Evolutionary conservation across 1,140 invertebrate genomes (phyloP).

Genomic region (Pinna nobilis): DNA sequence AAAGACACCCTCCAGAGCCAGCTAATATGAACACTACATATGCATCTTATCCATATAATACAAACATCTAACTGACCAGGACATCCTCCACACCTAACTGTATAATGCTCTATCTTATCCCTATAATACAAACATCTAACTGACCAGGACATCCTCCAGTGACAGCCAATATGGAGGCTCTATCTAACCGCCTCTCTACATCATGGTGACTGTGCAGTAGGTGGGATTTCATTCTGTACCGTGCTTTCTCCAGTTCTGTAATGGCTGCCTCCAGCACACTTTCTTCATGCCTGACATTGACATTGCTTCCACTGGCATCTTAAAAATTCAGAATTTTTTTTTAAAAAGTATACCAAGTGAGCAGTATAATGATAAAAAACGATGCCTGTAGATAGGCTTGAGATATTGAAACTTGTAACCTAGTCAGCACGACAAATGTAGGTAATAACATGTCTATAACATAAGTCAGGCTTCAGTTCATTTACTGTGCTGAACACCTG

Average conservation of each 20-base stretch:
- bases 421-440: too few species aligned
- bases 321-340: too few species aligned
- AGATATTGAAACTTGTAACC: too few species aligned
- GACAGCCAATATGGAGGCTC: slow-evolving; percentile 62
- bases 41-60: background rate
- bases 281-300: slow-evolving; percentile 64
- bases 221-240: slow-evolving; percentile 58
- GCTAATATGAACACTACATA: background rate
- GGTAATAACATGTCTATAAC: too few species aligned
- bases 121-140: background rate
- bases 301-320: slow-evolving; percentile 39
- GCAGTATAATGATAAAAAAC: too few species aligned
- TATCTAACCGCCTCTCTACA: slow-evolving; percentile 58
- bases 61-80: background rate
- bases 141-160: slow-evolving; percentile 72
- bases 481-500: too few species aligned
- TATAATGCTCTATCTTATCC: background rate
- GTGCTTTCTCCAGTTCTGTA: slow-evolving; percentile 60
- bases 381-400: too few species aligned
- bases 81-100: background rate
- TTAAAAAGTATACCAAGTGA: too few species aligned
- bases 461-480: too few species aligned
- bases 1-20: background rate
- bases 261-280: slow-evolving; percentile 55
- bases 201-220: slow-evolving; percentile 61